Percentiles rank a stretch among this genome's conserved stretches.
phyloP scores from a whole-genome alignment of 2,113 vertebrate species.

The Thomomys bottae region DNA sequence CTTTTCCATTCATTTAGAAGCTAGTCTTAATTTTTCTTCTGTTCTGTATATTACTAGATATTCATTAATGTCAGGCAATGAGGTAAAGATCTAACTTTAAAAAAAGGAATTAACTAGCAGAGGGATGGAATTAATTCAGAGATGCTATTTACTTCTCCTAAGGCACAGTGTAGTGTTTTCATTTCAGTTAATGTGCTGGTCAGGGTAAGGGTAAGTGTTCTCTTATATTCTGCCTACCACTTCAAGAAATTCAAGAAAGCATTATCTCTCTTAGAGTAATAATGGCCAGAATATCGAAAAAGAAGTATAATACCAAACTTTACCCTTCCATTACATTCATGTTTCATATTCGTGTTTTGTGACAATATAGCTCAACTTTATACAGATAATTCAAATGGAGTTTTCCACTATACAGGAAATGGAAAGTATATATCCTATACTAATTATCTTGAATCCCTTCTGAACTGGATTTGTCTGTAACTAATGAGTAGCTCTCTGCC shows the following conservation, averaged over 20 bases:
- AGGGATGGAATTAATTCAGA: conserved; percentile 71
- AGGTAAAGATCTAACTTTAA: conserved; percentile 79
- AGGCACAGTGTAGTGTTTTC: conserved; percentile 69
- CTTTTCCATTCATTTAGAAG: conserved; percentile 53
- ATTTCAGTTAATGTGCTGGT: conserved; percentile 81
- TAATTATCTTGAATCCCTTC: conserved; percentile 48
- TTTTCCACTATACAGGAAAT: background rate
- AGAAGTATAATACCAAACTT: conserved; percentile 51
- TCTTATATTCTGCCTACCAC: conserved; percentile 65
- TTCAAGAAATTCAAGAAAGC: conserved; percentile 72
- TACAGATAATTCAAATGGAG: conserved; percentile 41
- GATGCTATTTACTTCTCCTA: conserved; percentile 74
- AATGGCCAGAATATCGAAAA: conserved; percentile 61
- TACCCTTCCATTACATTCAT: conserved; percentile 54
- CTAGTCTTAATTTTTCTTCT: conserved; percentile 76
- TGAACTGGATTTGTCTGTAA: conserved; percentile 33
- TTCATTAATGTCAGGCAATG: conserved; percentile 83
- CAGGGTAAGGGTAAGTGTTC: conserved; percentile 74
- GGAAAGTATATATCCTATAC: background rate
- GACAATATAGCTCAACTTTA: conserved; percentile 12
- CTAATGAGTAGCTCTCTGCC: conserved; percentile 23
- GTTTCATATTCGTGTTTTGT: conserved; percentile 51
- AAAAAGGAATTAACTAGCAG: conserved; percentile 78
- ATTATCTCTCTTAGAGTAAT: conserved; percentile 66
- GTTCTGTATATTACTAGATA: conserved; percentile 74